Conservation (phyloP, 2,113 vertebrate genomes). For the Neodon shergylaensis region DNA sequence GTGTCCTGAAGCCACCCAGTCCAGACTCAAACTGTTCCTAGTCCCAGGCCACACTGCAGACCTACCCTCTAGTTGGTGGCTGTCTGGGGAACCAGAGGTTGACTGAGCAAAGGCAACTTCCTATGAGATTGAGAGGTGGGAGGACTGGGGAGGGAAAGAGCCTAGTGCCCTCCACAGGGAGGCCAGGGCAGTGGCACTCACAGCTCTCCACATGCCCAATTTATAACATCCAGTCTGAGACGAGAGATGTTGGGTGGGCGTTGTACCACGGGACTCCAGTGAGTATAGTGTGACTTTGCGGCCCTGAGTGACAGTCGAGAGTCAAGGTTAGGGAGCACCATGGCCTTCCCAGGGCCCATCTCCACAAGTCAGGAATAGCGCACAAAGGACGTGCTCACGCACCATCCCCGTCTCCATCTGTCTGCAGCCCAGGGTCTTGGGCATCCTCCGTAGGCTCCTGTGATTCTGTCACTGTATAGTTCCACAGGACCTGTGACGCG, state of each 20-base stretch:
- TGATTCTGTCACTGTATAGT: not conserved
- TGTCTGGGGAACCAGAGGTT: not conserved
- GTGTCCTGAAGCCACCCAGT: not conserved
- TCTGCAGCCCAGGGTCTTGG: not conserved
- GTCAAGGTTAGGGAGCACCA: not conserved
- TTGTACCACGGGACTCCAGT: not conserved
- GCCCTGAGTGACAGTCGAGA: too few species aligned
- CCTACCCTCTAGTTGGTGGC: constrained; percentile 66
- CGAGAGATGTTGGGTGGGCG: rapidly evolving
- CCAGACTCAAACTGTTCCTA: not conserved
- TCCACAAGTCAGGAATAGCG: not conserved
- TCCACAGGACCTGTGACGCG: not conserved
- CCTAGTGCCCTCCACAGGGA: not conserved
- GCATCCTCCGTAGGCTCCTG: not conserved
- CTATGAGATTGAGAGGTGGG: not conserved
- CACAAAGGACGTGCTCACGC: not conserved
- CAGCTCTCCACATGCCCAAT: rapidly evolving
- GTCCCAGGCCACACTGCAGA: not conserved
- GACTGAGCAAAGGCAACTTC: not conserved
- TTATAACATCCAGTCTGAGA: not conserved
- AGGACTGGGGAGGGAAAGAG: too few species aligned
- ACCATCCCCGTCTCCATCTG: not conserved
- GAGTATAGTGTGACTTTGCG: not conserved
- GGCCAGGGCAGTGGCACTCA: not conserved
- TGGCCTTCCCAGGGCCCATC: not conserved